Base-by-base conservation (phyloP, 1,140 invertebrate species). In the Plectrocnemia conspersa region DNA sequence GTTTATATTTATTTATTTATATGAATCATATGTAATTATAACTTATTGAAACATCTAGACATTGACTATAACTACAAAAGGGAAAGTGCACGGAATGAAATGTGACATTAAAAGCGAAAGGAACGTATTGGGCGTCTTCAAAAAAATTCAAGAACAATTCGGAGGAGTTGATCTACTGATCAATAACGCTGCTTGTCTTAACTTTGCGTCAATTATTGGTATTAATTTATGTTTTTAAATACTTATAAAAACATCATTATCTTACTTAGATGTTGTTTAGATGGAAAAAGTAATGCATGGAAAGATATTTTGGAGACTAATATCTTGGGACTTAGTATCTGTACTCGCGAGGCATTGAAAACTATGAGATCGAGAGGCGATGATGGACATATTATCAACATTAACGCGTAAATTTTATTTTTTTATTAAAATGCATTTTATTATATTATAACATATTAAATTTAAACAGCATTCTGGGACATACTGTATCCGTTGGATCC, bases 371-470 rank as follows among this genome's bases (percentile, higher is more conserved):
- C 77, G 53, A 68, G 75, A 15, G 64, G 70, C 15, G 70, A 82
- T 4, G 75, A 82, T 57, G 85, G 85, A 1, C 83, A 87, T 59
- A 78, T 85, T 48, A 77, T 85, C 44, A 76, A 83, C 53, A 73
- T 85, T 24, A 83, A 80, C 66, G 33, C 23, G 23, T 29, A 46
- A 40, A 13, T 5, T 7, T 9, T 40, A 7, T 13, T 40, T 40
- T 6, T 6, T 40, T 0, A 54, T 54, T 25, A 21, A 24, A 11
- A 32, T 32, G 3, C 18, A 55, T 32, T 48, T n/a, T n/a, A n/a
- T n/a, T n/a, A n/a, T n/a, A n/a, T n/a, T n/a, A 3, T 44, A n/a
- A 18, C 6, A 21, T n/a, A 32, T 9, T n/a, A n/a, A 7, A 40
- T 11, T 40, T 40, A 18, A 5, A 24, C 32, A 41, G 22, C 19